Evolutionary conservation across 2,113 vertebrate genomes (phyloP), one percentile per base, ranked within the genome.

Genomic region (Eubucco bourcierii): DNA sequence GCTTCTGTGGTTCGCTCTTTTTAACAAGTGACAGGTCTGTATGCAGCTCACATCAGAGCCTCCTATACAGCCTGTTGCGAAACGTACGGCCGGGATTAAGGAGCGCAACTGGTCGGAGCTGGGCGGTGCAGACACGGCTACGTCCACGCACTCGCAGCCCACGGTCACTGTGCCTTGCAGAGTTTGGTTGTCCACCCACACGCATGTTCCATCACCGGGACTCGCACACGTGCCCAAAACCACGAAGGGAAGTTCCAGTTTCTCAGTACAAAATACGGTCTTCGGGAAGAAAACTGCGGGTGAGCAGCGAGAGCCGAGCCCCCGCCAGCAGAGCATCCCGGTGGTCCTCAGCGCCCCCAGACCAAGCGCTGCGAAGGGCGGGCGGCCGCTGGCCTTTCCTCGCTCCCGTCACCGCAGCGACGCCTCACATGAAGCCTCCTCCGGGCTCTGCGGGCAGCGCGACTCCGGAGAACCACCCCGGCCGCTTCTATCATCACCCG

Each of bases 31-130:
- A 5, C 1, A 19, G 23, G 33, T 12, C 16, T 28, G 29, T 1
- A 3, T 10, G 0, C 21, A 5, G 12, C 29, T 28, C 60, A 0
- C 46, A 7, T 1, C 27, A 1, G 25, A 1, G 25, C 1, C 33
- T 25, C 4, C 3, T 6, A 4, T 4, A 12, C 3, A 2, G 52
- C 39, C 39, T 2, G 20, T 4, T 3, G 33, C 41, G 58, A 5
- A 27, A 8, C 3, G 5, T 0, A 3, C 0, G 31, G 34, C 31
- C 34, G 4, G 10, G 33, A 21, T 15, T 34, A 6, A 34, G 11
- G 15, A 7, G 14, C 19, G 44, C 28, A 41, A 46, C 44, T 46
- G 6, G 14, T 19, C 8, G 2, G 20, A 3, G 39, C 16, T 21
- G 14, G 34, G 15, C 37, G 31, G 1, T 16, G n/a, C 14, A 10